phyloP scores from a whole-genome alignment of 1,140 invertebrate genomes.

The Monochamus saltuarius region DNA sequence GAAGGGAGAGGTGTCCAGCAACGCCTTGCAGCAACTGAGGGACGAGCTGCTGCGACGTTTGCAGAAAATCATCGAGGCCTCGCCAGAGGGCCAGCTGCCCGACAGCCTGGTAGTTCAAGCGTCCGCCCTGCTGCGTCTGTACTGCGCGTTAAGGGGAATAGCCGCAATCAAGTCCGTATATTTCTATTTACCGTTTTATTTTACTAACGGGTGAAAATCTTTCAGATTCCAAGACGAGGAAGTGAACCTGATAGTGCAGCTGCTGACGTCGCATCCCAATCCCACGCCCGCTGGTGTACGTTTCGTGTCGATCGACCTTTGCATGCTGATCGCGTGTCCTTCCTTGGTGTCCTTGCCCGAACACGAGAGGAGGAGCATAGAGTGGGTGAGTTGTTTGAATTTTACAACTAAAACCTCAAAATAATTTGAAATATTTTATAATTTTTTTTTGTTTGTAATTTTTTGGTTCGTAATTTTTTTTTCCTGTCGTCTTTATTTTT shows the following conservation, averaged over 20 bases:
- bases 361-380: slow-evolving; percentile 86
- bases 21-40: slow-evolving; percentile 73
- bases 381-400: slow-evolving; percentile 66
- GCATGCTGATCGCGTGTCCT: slow-evolving; percentile 93
- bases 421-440: too few relatives aligned
- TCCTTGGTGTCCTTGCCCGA: slow-evolving; percentile 75
- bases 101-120: slow-evolving; percentile 76
- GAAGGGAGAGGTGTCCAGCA: slow-evolving; percentile 71
- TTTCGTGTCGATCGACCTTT: slow-evolving; percentile 90
- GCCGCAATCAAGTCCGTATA: slow-evolving; percentile 80
- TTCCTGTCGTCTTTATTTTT: too few relatives aligned
- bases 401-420: too few relatives aligned
- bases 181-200: background rate
- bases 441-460: background rate
- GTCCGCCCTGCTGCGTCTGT: slow-evolving; percentile 78
- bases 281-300: slow-evolving; percentile 85
- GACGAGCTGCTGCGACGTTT: slow-evolving; percentile 76
- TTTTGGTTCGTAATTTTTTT: background rate
- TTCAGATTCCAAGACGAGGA: slow-evolving; percentile 89
- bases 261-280: slow-evolving; percentile 89
- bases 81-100: slow-evolving; percentile 59
- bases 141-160: slow-evolving; percentile 90
- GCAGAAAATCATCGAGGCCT: slow-evolving; percentile 60
- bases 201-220: slow-evolving; percentile 17
- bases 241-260: slow-evolving; percentile 75